Base-by-base conservation (phyloP, 2,113 vertebrate species). In the Anas platyrhynchos region DNA sequence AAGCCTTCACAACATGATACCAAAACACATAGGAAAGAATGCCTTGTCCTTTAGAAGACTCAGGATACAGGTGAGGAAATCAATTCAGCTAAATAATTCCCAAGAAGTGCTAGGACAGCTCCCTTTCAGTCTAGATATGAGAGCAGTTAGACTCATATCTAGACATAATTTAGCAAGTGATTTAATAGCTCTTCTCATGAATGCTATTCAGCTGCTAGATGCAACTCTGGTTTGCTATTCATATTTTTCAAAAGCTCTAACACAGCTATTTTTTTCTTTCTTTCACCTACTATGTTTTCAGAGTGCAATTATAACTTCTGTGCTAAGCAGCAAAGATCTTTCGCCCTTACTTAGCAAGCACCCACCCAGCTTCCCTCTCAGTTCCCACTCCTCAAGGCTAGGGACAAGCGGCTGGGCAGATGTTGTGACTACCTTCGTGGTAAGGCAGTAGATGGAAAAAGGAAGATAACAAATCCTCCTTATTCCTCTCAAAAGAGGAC, bases 131-230 rank as follows among this genome's bases (percentile, higher is more conserved):
- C 84, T 75, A 93, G 56, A 55, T 73, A 87, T 16, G 59, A 90
- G 84, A 36, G 41, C 20, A 48, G 46, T 48, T 48, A 48, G 46
- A 48, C 46, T 52, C 50, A 52, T 52, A 52, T 52, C 50, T 52
- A 52, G 85, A 86, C 52, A 89, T 25, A 66, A 89, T 65, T 89
- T 92, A 90, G 74, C 62, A 93, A 90, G 83, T 55, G 66, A 94
- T 93, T 93, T 94, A 95, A 92, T 73, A 71, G 71, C 25, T 86
- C 65, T 88, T 87, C 71, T 79, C 74, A 93, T 76, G 58, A 91
- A 92, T 52, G 50, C 43, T 94, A 73, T 95, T 94, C 71, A 94
- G 76, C 80, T 81, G 41, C 44, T 84, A 73, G 31, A 87, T 82
- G 63, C 54, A 91, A 29, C 58, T 83, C 66, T 58, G 27, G 25